phyloP scores from a whole-genome alignment of 2,113 vertebrate genomes.

The Melospiza georgiana region DNA sequence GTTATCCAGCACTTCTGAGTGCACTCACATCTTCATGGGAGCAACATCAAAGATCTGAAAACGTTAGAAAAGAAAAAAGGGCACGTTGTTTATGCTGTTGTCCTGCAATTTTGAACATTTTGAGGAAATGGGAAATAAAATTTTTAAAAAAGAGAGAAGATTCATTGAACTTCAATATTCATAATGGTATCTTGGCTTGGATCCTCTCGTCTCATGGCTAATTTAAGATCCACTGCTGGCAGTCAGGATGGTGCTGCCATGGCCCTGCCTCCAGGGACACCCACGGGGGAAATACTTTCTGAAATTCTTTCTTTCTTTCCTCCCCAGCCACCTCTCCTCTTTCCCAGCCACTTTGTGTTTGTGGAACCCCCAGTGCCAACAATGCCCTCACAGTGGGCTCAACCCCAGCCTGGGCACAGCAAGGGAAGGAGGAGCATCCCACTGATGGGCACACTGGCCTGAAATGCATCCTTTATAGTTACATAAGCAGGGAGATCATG shows the following conservation, averaged over 20 bases:
- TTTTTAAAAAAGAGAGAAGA: not conserved
- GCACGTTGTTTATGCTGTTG: not conserved
- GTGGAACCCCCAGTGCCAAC: accelerated
- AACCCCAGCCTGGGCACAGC: accelerated
- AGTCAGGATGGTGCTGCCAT: not conserved
- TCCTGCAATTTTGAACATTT: not conserved
- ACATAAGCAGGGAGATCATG: constrained; percentile 4
- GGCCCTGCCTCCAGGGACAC: not conserved
- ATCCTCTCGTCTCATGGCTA: not conserved
- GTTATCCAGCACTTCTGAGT: not conserved
- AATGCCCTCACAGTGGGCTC: accelerated
- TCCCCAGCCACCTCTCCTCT: not conserved
- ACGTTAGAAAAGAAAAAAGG: not conserved
- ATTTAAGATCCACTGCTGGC: not conserved
- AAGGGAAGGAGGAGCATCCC: not conserved
- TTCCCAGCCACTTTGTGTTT: not conserved
- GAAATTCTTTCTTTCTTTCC: not conserved
- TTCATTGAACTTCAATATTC: not conserved
- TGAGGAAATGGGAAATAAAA: not conserved
- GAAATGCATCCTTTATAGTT: not conserved
- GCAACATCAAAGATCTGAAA: not conserved
- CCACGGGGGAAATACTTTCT: too few species aligned
- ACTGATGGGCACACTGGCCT: not conserved
- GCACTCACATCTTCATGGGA: not conserved
- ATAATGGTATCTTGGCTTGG: not conserved